phyloP scores from a whole-genome alignment of 2,888 invertebrate genomes.

The Lepas anatifera region DNA sequence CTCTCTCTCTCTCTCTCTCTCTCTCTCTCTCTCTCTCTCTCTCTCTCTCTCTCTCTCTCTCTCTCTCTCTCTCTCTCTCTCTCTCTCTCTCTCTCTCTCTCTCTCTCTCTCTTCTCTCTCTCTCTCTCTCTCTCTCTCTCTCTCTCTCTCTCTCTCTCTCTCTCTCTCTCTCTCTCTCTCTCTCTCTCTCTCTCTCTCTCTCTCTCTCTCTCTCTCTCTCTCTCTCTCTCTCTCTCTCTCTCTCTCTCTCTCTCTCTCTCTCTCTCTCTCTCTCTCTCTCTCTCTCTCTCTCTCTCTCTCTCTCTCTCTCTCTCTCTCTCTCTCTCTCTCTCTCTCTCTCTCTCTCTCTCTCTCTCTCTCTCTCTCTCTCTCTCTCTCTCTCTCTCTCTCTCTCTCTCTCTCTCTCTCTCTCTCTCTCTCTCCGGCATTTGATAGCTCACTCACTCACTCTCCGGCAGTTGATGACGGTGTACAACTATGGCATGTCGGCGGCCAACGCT shows the following conservation, averaged over 20 bases:
- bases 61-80: no score
- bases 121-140: conserved; percentile 1
- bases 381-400: no score
- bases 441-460: neutral
- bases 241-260: conserved; percentile 4
- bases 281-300: neutral
- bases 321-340: conserved; percentile 1
- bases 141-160: neutral
- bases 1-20: no score
- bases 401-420: neutral
- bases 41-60: no score
- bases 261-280: neutral
- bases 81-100: conserved; percentile 8
- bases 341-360: neutral
- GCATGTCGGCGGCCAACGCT: neutral
- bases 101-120: neutral
- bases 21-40: no score
- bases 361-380: no score
- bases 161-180: neutral
- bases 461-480: neutral
- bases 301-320: neutral
- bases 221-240: neutral
- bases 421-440: neutral
- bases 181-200: conserved; percentile 11
- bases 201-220: neutral